Percentiles rank a stretch among this genome's conserved stretches.
Conservation (phyloP, 2,888 invertebrate genomes). For the Cheiracanthium punctorium region DNA sequence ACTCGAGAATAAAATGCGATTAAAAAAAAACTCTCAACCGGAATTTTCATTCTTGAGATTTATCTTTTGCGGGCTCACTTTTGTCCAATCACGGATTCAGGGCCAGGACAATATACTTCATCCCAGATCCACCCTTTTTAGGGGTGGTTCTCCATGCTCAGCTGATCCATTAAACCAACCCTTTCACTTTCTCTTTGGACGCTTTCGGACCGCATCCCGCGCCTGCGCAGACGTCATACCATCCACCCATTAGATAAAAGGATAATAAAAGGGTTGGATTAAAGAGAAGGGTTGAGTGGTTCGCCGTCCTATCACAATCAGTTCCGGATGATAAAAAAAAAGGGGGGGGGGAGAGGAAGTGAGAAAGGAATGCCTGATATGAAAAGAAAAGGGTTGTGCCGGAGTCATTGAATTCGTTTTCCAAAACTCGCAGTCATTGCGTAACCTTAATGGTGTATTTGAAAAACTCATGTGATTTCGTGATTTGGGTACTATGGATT, state of each 20-base stretch:
- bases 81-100: slow-evolving; percentile 21
- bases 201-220: background rate
- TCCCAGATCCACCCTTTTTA: slow-evolving; percentile 24
- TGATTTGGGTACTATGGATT: too few species aligned
- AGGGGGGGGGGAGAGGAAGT: too few species aligned
- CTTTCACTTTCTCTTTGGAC: slow-evolving; percentile 29
- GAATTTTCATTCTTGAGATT: too few species aligned
- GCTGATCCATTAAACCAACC: slow-evolving; percentile 44
- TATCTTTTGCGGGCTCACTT: too few species aligned
- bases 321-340: background rate
- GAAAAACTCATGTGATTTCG: too few species aligned
- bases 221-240: background rate
- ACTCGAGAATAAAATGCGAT: too few species aligned
- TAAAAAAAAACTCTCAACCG: too few species aligned
- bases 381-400: too few species aligned
- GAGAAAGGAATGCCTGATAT: too few species aligned
- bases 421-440: too few species aligned
- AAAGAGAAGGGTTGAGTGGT: slow-evolving; percentile 31
- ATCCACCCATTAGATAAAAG: background rate
- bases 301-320: background rate
- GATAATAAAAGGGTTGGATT: background rate
- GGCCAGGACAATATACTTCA: background rate
- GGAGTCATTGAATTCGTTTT: too few species aligned
- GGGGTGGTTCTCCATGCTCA: slow-evolving; percentile 19
- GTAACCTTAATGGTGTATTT: too few species aligned